Percentiles rank a stretch among this genome's conserved stretches.
Conservation (phyloP, 2,113 vertebrate genomes). For the Thomomys bottae region DNA sequence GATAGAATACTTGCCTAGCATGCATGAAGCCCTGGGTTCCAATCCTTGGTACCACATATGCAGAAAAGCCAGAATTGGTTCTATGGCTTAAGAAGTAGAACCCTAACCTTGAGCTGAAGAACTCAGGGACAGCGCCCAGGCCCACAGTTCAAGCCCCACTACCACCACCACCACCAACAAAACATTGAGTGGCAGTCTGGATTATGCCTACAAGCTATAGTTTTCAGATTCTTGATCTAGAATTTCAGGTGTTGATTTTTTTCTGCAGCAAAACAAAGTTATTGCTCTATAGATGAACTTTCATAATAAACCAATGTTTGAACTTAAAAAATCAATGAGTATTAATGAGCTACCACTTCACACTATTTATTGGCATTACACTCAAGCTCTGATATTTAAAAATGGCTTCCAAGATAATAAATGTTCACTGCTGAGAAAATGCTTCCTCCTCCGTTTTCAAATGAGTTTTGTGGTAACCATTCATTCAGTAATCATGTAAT, state of each 20-base stretch:
- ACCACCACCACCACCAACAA: no score
- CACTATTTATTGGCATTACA: neutral
- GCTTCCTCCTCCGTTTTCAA: neutral
- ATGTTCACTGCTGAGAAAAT: conserved; percentile 33
- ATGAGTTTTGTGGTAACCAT: neutral
- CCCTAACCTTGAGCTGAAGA: no score
- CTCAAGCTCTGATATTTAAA: neutral
- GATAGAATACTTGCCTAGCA: no score
- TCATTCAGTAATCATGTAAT: conserved; percentile 16
- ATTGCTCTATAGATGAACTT: neutral
- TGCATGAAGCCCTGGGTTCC: no score
- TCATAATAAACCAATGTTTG: neutral
- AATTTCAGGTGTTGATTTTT: neutral
- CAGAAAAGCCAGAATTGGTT: no score
- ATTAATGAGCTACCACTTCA: neutral
- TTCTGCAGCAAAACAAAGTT: neutral
- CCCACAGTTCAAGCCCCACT: no score
- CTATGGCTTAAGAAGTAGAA: no score
- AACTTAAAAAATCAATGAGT: neutral
- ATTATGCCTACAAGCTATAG: neutral
- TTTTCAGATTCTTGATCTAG: neutral
- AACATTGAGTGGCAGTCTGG: neutral
- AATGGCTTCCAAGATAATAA: conserved; percentile 49
- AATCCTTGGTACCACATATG: no score
- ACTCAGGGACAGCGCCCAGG: no score